phyloP scores from a whole-genome alignment of 1,140 invertebrate genomes.

The Leptopilina clavipes region DNA sequence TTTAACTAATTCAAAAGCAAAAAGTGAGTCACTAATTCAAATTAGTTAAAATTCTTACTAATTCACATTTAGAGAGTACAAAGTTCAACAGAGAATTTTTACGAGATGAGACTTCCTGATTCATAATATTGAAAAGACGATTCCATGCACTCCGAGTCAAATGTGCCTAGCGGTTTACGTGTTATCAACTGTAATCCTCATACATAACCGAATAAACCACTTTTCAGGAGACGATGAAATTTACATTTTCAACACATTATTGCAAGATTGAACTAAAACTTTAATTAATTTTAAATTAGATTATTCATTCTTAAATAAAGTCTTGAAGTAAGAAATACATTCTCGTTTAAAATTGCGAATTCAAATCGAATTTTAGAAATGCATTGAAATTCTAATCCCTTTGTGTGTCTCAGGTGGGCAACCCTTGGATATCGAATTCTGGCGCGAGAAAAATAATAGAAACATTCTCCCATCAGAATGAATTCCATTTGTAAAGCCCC shows the following conservation, averaged over 20 bases:
- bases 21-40: no score
- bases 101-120: slow-evolving; percentile 1
- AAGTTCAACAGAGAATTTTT: neutral
- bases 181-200: slow-evolving; percentile 30
- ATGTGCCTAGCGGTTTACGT: neutral
- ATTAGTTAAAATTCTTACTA: no score
- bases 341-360: neutral
- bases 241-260: no score
- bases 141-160: neutral
- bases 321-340: no score
- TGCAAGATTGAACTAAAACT: no score
- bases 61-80: no score
- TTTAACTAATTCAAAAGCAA: no score
- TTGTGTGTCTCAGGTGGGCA: slow-evolving; percentile 7
- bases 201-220: neutral
- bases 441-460: slow-evolving; percentile 13
- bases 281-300: no score
- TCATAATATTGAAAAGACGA: slow-evolving; percentile 13
- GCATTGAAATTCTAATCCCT: slow-evolving; percentile 31
- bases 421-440: slow-evolving; percentile 23
- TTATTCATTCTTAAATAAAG: no score
- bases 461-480: slow-evolving; percentile 14
- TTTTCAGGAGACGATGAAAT: no score
- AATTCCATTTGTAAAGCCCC: neutral
- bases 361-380: slow-evolving; percentile 24